Conservation (phyloP, 2,797 vertebrate species). For the Chaunax sp. region DNA sequence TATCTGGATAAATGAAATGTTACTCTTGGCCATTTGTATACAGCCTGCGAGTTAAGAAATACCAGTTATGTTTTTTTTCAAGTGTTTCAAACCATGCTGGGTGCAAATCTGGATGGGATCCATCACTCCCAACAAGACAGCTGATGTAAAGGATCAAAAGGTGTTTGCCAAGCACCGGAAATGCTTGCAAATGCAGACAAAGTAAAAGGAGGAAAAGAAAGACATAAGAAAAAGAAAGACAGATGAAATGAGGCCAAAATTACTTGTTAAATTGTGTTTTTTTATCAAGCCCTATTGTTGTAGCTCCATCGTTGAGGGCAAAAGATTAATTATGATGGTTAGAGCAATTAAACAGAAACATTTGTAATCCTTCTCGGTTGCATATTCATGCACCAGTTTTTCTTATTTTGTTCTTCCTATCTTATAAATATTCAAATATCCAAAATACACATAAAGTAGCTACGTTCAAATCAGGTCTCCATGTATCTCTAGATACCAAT, state of each 20-base stretch:
- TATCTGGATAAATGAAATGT: constrained; percentile 8
- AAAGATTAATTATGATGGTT: background rate
- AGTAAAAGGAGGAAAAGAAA: background rate
- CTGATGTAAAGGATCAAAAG: constrained; percentile 9
- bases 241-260: no score
- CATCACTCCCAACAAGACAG: background rate
- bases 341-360: background rate
- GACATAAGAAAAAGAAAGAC: background rate
- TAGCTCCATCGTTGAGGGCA: no score
- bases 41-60: constrained; percentile 9
- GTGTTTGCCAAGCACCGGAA: background rate
- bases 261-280: constrained; percentile 3
- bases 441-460: background rate
- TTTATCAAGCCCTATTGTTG: background rate
- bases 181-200: background rate
- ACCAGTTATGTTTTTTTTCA: background rate
- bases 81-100: constrained; percentile 18
- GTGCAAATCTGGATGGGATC: constrained; percentile 6
- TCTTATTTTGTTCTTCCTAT: background rate
- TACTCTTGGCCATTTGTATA: background rate
- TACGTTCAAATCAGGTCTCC: background rate
- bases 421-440: background rate
- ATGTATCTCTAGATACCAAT: background rate
- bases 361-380: background rate
- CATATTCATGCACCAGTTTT: background rate